Percentiles rank a stretch among this genome's conserved stretches.
These are phyloP conservation scores for Umimayanthus chanpuru DNA, from an alignment of 92 coral and sea anemone species.

Conservation along the genomic window DNA sequence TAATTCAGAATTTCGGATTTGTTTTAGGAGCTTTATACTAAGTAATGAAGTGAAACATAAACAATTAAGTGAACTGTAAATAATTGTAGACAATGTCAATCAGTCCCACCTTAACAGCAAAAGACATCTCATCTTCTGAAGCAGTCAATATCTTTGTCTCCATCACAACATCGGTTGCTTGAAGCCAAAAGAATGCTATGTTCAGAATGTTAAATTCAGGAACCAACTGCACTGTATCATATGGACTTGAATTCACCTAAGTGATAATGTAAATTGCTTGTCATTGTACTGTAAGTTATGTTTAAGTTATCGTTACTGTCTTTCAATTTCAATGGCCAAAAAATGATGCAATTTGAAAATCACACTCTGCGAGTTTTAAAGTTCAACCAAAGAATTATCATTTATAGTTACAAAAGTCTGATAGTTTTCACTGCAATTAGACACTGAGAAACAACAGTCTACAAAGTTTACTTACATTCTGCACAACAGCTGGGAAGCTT, in stretches of 20 bases:
- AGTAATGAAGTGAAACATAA: background rate
- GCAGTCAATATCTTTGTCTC: background rate
- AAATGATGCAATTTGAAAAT: too few relatives aligned
- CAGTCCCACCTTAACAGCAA: slow-evolving; percentile 4
- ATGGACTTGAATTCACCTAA: slow-evolving; percentile 9
- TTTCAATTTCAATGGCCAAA: too few relatives aligned
- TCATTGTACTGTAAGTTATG: too few relatives aligned
- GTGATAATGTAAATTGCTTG: background rate
- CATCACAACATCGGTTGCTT: slow-evolving; percentile 15
- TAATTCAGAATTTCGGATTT: too few relatives aligned
- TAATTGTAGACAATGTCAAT: background rate
- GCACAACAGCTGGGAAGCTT: slow-evolving; percentile 15
- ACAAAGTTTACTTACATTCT: background rate
- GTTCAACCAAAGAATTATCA: background rate
- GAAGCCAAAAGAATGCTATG: slow-evolving; percentile 29
- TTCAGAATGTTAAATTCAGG: slow-evolving; percentile 18
- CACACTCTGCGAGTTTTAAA: background rate
- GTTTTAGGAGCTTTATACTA: background rate
- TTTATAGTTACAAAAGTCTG: background rate
- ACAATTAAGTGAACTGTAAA: too few relatives aligned
- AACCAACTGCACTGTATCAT: slow-evolving; percentile 22
- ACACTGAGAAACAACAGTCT: background rate
- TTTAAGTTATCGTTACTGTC: too few relatives aligned
- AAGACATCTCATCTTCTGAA: slow-evolving; percentile 2
- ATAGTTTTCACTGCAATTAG: background rate